These are phyloP conservation scores for Olivierus martensii DNA, from an alignment of 1,140 invertebrate species.

Conservation along the genomic window DNA sequence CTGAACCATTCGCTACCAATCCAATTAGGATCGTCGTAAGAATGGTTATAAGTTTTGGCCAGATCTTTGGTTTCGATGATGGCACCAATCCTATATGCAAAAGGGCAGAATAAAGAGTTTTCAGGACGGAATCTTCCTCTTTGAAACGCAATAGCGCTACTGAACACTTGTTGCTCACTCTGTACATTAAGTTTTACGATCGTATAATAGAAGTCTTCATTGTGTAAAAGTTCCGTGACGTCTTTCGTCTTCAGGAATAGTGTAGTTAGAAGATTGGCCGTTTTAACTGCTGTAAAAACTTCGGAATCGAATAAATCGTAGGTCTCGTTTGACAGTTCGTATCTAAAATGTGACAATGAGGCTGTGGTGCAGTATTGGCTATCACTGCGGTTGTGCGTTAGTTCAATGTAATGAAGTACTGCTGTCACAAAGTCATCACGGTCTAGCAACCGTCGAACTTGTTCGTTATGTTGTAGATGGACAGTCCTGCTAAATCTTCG, in stretches of 20 bases:
- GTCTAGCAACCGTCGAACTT: background rate
- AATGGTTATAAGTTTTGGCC: background rate
- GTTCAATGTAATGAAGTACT: background rate
- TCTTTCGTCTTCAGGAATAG: slow-evolving; percentile 13
- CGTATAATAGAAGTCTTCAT: slow-evolving; percentile 18
- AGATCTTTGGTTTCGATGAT: background rate
- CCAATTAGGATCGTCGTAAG: slow-evolving; percentile 1
- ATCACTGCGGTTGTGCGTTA: background rate
- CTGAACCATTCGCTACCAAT: slow-evolving; percentile 13
- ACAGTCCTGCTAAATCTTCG: too few species aligned
- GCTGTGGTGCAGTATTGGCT: background rate
- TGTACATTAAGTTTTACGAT: slow-evolving; percentile 16
- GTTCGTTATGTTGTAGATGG: too few species aligned
- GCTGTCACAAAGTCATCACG: background rate
- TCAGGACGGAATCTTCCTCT: background rate
- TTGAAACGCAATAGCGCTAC: slow-evolving; percentile 13
- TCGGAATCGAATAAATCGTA: background rate
- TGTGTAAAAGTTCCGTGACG: slow-evolving; percentile 4
- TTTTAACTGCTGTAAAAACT: slow-evolving; percentile 8
- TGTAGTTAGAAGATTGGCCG: slow-evolving; percentile 16
- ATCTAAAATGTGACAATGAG: background rate
- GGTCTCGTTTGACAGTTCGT: background rate
- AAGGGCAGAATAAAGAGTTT: slow-evolving; percentile 7
- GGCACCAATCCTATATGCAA: slow-evolving; percentile 1
- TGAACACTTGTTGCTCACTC: slow-evolving; percentile 14